Conservation (phyloP, 2,797 vertebrate genomes). For the Neopelma chrysocephalum region DNA sequence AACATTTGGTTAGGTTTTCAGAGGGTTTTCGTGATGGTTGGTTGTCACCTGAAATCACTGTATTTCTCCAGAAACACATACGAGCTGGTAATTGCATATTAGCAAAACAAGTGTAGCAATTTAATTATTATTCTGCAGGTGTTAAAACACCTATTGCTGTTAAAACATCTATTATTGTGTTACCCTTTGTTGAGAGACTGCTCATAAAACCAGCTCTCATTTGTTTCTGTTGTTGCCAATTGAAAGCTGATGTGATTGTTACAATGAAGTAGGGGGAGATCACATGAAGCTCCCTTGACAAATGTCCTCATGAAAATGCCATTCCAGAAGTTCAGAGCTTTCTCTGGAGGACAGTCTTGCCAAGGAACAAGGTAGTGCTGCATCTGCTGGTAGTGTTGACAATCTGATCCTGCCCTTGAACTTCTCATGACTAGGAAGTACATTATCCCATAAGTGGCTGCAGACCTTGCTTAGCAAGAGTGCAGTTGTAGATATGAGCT, state of each 20-base stretch:
- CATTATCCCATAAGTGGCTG: not conserved
- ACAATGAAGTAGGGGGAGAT: not conserved
- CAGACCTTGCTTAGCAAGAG: not conserved
- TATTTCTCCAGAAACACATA: not conserved
- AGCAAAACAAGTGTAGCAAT: slow-evolving; percentile 25
- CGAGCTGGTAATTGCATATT: not conserved
- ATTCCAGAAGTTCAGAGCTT: not conserved
- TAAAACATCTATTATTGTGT: not conserved
- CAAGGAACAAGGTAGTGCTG: not conserved
- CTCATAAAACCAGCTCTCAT: not conserved
- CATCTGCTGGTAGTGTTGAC: not conserved
- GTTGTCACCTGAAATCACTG: not conserved
- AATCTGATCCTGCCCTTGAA: not conserved
- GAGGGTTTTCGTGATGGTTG: not conserved
- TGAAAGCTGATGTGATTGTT: not conserved
- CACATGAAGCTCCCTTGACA: not conserved
- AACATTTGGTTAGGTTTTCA: not conserved
- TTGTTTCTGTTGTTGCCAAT: not conserved
- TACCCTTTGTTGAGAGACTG: not conserved
- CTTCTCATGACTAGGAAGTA: not conserved
- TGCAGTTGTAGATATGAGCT: not conserved
- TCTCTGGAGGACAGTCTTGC: not conserved
- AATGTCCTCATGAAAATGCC: not conserved
- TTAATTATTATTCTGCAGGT: not conserved
- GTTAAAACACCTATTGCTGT: not conserved